Evolutionary conservation across 2,888 invertebrate genomes (phyloP).

Genomic region (Heliconius sara): DNA sequence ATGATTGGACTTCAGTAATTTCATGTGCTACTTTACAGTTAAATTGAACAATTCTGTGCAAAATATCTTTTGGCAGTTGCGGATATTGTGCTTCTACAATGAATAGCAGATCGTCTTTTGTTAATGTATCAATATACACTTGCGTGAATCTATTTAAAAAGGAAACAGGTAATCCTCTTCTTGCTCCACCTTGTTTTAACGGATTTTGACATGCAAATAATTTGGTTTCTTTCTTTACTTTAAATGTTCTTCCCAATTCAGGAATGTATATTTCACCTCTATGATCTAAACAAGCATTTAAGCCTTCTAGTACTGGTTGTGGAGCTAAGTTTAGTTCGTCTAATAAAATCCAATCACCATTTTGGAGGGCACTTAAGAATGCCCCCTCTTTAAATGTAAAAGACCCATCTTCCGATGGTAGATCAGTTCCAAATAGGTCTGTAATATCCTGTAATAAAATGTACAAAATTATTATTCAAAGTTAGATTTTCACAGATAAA

Average conservation of each 20-base stretch:
- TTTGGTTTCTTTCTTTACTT: constrained; percentile 89
- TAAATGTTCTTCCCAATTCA: constrained; percentile 94
- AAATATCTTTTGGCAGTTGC: constrained; percentile 82
- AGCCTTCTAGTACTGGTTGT: constrained; percentile 98
- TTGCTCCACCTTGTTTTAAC: constrained; percentile 95
- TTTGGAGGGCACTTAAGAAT: constrained; percentile 94
- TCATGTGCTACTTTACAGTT: constrained; percentile 87
- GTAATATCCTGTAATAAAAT: constrained; percentile 90
- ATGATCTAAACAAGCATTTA: constrained; percentile 99
- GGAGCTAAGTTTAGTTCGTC: constrained; percentile 99
- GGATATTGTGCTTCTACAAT: constrained; percentile 88
- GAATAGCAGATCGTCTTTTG: constrained; percentile 86
- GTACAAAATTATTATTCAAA: neutral
- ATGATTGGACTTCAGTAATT: constrained; percentile 85
- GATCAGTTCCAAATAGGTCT: constrained; percentile 98
- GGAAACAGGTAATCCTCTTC: constrained; percentile 97
- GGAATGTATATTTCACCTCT: constrained; percentile 97
- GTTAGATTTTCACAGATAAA: neutral
- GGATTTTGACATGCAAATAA: constrained; percentile 99
- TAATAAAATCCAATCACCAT: constrained; percentile 97
- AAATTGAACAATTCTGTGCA: constrained; percentile 90
- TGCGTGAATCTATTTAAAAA: constrained; percentile 99
- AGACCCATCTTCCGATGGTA: constrained; percentile 96
- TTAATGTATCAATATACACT: constrained; percentile 88
- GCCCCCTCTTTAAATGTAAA: constrained; percentile 99